Evolutionary conservation across 30 jellyfish, hydroid and myxozoan species (phyloP).

Genomic region (Catostylus mosaicus): DNA sequence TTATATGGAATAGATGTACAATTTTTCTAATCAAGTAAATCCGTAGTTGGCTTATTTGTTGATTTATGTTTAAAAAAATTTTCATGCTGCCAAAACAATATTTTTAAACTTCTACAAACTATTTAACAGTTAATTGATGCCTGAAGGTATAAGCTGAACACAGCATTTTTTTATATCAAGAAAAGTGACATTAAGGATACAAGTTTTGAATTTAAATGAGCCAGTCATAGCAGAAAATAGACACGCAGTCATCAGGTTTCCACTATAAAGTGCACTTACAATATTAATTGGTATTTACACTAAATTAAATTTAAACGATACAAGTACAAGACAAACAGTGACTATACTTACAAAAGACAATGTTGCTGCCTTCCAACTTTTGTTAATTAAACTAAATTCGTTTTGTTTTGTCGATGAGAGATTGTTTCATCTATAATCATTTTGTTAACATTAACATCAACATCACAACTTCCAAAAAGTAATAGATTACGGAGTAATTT

Average conservation of each 20-base stretch:
- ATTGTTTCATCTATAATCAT: conserved; percentile 21
- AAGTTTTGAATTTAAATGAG: conserved; percentile 14
- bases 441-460: conserved; percentile 29
- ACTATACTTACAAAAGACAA: conserved; percentile 10
- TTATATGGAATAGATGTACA: too few relatives aligned
- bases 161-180: not conserved
- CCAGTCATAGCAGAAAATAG: conserved; percentile 43
- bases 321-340: conserved; percentile 11
- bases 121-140: too few relatives aligned
- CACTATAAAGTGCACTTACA: conserved; percentile 34
- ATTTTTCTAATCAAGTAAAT: too few relatives aligned
- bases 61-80: too few relatives aligned
- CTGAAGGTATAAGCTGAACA: too few relatives aligned
- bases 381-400: too few relatives aligned
- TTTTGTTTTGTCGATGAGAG: conserved; percentile 10
- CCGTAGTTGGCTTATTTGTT: too few relatives aligned
- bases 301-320: not conserved
- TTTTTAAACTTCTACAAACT: too few relatives aligned
- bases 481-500: conserved; percentile 19
- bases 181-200: not conserved
- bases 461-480: conserved; percentile 26
- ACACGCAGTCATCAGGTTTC: conserved; percentile 26
- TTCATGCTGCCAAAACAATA: too few relatives aligned
- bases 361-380: too few relatives aligned
- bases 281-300: conserved; percentile 9